phyloP scores from a whole-genome alignment of 1,140 invertebrate genomes.

The Ctenoplectra terminalis region DNA sequence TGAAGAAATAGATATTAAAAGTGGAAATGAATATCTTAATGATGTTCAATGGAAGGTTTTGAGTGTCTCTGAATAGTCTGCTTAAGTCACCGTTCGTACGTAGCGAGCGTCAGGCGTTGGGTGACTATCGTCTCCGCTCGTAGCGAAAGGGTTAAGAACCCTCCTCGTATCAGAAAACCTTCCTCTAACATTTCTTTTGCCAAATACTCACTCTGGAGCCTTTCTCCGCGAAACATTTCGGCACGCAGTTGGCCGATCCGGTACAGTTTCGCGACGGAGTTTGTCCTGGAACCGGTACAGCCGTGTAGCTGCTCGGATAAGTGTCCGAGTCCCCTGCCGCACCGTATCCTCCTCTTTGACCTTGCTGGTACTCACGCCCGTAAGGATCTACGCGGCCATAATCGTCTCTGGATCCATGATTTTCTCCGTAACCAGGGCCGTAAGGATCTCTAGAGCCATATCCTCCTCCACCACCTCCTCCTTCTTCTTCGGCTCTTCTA shows the following conservation, averaged over 20 bases:
- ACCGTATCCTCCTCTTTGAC: constrained; percentile 47
- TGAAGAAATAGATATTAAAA: too few species aligned
- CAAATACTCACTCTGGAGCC: constrained; percentile 89
- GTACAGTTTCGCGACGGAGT: constrained; percentile 84
- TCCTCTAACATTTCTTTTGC: too few species aligned
- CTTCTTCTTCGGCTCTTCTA: not conserved
- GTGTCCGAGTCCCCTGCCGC: constrained; percentile 59
- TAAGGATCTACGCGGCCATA: not conserved
- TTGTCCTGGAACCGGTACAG: constrained; percentile 83
- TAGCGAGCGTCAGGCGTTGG: too few species aligned
- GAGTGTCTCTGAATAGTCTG: too few species aligned
- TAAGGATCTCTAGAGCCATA: constrained; percentile 30
- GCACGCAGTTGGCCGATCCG: constrained; percentile 86
- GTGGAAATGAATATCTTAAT: too few species aligned
- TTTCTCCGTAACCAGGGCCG: constrained; percentile 3
- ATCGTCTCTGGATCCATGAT: not conserved
- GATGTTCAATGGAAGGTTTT: too few species aligned
- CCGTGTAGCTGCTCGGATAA: constrained; percentile 81
- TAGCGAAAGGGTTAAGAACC: too few species aligned
- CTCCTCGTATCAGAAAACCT: too few species aligned
- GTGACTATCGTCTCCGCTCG: too few species aligned
- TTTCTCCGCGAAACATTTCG: constrained; percentile 97
- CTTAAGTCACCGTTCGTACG: too few species aligned
- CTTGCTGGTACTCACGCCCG: not conserved
- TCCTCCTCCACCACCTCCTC: not conserved